Evolutionary conservation across 2,888 invertebrate genomes (phyloP), one percentile per base, ranked within the genome.

Genomic region (Ichneumoninae sp.): DNA sequence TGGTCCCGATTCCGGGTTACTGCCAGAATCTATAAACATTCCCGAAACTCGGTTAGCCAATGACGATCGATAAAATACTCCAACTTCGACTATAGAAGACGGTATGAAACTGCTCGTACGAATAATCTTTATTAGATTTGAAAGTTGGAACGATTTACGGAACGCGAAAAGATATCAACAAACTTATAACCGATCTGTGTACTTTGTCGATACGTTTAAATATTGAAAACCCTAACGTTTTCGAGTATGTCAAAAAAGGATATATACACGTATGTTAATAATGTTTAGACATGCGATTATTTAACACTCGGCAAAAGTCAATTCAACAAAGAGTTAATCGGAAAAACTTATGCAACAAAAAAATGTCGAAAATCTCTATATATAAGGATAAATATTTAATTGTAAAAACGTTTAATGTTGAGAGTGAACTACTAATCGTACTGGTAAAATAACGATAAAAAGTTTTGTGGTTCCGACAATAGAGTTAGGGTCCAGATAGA

Each of bases 1-100:
- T 82, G 97, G 96, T 65, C 96, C 96, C 62, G 96, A 96, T 92
- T 97, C 97, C 33, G 96, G 96, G 90, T 96, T 96, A 89, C 95
- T 96, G 90, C 94, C 94, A 60, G 94, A 94, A 92, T 95, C 95
- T 95, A 90, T 76, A 91, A 91, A 89, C 88, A 22, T 50, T 50
- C 62, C 75, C 75, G 76, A 66, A 13, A 22, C 57, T 57, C 72
- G 74, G 68, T 85, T 62, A 77, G 33, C 62, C 22, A 57, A 57
- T 26, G 47, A 36, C 36, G 60, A 30, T 1, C 22, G 19, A 36
- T 26, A 16, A 19, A 44, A 74, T 30, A 7, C 33, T 70, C 33
- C 19, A 7, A 19, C 19, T 26, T 65, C 16, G 19, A 74, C 62
- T 50, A 62, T 47, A 65, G 30, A 74, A 26, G 30, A 62, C 40